phyloP scores from a whole-genome alignment of 2,113 vertebrate species.

The Centrocercus urophasianus region DNA sequence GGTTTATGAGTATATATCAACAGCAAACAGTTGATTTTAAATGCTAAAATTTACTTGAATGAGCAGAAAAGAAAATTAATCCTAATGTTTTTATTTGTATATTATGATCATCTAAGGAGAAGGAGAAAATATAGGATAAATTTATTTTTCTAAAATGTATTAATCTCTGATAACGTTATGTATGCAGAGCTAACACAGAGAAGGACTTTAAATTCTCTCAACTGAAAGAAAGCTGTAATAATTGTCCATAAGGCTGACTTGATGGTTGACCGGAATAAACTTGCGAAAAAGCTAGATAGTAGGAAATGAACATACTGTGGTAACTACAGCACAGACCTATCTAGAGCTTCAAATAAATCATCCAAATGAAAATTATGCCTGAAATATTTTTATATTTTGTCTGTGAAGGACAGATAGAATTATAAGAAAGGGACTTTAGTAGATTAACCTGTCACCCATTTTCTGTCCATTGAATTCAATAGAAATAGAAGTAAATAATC shows the following conservation, averaged over 20 bases:
- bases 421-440: neutral
- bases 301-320: neutral
- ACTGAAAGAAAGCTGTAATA: neutral
- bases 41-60: neutral
- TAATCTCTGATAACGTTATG: neutral
- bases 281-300: constrained; percentile 4
- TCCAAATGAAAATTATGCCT: neutral
- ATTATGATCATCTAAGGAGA: neutral
- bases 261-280: constrained; percentile 11
- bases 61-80: neutral
- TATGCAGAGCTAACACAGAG: constrained; percentile 6
- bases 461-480: neutral
- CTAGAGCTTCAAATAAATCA: neutral
- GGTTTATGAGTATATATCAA: neutral
- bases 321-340: neutral
- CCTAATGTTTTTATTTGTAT: neutral
- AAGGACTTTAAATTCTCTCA: neutral
- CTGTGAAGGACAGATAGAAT: neutral
- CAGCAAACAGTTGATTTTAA: neutral
- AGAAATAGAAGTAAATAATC: neutral
- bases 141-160: neutral
- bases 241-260: neutral
- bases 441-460: neutral
- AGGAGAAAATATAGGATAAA: neutral
- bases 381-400: neutral